These are phyloP conservation scores for silkworm (Bombyx mori) DNA, from an alignment of 1,140 invertebrate species.

Conservation along the genomic window ASM3026992v2 NC_085127.1:8890001-8890500, in stretches of 20 bases:
- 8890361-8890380: constrained; percentile 57
- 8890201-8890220: constrained; percentile 15
- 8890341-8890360: constrained; percentile 34
- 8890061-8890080: too few relatives aligned
- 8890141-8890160: constrained; percentile 3
- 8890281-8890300: constrained; percentile 44
- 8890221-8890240: constrained; percentile 14
- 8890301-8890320: constrained; percentile 48
- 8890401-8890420: constrained; percentile 66
- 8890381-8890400: constrained; percentile 59
- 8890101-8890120: too few relatives aligned
- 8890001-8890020: too few relatives aligned
- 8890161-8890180: neutral
- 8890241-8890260: constrained; percentile 44
- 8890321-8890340: constrained; percentile 37
- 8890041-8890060: too few relatives aligned
- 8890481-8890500: constrained; percentile 48
- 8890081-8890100: too few relatives aligned
- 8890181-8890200: constrained; percentile 11
- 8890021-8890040: too few relatives aligned
- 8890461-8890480: constrained; percentile 62
- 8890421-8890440: constrained; percentile 67
- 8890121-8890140: neutral
- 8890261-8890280: constrained; percentile 32
- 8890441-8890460: constrained; percentile 66